These are phyloP conservation scores for Lontra canadensis DNA, from an alignment of 2,113 vertebrate genomes.

Conservation along the genomic window DNA sequence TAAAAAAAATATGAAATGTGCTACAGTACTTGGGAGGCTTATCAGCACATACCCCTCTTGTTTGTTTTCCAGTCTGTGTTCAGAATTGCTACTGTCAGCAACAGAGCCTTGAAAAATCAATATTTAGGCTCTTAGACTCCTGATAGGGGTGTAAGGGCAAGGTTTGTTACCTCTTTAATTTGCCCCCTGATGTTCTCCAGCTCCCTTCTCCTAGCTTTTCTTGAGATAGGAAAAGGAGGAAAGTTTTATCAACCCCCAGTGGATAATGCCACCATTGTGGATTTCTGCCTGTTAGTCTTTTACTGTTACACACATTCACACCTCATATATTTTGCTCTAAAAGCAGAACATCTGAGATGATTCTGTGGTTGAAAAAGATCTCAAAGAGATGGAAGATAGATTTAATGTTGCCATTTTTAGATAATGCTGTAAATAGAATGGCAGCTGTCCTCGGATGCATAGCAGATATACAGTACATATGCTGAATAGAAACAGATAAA, in stretches of 20 bases:
- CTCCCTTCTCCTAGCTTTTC: constrained; percentile 31
- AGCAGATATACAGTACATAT: constrained; percentile 70
- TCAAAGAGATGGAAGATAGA: constrained; percentile 72
- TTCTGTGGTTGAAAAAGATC: constrained; percentile 75
- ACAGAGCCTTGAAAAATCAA: constrained; percentile 50
- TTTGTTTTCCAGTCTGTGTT: constrained; percentile 67
- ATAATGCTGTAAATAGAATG: constrained; percentile 74
- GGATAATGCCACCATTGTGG: constrained; percentile 56
- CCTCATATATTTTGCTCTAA: constrained; percentile 73
- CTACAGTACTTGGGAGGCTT: constrained; percentile 61
- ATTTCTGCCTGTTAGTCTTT: constrained; percentile 68
- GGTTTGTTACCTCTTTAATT: not conserved
- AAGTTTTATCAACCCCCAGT: constrained; percentile 43
- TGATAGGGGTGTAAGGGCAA: not conserved
- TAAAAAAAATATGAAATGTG: constrained; percentile 17
- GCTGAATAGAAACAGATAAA: constrained; percentile 71
- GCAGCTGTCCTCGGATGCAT: constrained; percentile 75
- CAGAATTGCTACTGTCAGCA: constrained; percentile 61
- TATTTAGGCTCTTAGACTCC: constrained; percentile 61
- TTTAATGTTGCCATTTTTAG: constrained; percentile 77
- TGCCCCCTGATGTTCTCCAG: not conserved
- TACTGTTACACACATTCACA: constrained; percentile 57
- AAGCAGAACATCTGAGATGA: constrained; percentile 74
- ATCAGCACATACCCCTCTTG: constrained; percentile 54
- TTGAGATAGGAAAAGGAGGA: not conserved